Percentiles rank a stretch among this genome's conserved stretches.
Evolutionary conservation across 2,113 vertebrate species (phyloP).

Genomic region (Oxyura jamaicensis): DNA sequence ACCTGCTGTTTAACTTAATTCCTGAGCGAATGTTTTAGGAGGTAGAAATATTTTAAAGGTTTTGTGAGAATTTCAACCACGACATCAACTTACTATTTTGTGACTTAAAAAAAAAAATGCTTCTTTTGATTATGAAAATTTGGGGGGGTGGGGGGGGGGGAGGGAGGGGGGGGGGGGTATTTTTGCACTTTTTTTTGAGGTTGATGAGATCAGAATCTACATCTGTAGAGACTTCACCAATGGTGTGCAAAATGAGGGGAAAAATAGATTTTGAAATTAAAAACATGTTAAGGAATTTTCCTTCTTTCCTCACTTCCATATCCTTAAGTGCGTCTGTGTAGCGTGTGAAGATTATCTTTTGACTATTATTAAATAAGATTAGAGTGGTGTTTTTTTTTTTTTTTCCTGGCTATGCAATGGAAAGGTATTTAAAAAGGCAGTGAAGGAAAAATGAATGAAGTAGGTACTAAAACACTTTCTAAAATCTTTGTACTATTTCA

Average conservation of each 20-base stretch:
- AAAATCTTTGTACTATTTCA: not conserved
- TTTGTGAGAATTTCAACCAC: not conserved
- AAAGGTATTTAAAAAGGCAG: not conserved
- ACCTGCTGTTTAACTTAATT: not conserved
- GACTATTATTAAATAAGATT: not conserved
- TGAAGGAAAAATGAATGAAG: not conserved
- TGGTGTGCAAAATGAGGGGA: not conserved
- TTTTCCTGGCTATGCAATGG: not conserved
- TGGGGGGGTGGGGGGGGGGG: rapidly evolving
- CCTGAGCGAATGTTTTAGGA: not conserved
- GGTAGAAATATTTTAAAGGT: not conserved
- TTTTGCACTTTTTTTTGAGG: not conserved
- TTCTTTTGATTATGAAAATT: not conserved
- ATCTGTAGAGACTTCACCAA: not conserved
- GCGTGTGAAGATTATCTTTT: not conserved
- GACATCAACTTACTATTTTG: not conserved
- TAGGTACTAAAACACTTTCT: not conserved
- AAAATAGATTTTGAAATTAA: not conserved
- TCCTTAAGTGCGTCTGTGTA: not conserved
- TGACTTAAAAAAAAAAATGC: not conserved
- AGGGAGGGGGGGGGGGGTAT: rapidly evolving
- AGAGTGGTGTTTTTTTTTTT: not conserved
- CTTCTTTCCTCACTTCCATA: not conserved
- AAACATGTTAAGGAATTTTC: not conserved
- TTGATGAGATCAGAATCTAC: not conserved